phyloP scores from a whole-genome alignment of 2,113 vertebrate genomes.

The Ammodytes dubius region DNA sequence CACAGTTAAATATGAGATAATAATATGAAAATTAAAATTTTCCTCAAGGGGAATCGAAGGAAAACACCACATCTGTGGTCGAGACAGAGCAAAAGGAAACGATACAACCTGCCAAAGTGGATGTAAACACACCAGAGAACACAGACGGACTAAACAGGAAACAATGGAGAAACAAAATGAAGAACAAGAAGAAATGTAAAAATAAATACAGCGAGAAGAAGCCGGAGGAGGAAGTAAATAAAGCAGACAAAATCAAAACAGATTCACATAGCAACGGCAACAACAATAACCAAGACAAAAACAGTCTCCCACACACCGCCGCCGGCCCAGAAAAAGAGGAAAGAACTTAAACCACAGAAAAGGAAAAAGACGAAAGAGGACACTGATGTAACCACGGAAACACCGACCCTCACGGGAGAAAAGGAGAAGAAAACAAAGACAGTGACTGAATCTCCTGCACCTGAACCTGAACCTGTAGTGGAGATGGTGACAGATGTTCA shows the following conservation, averaged over 20 bases:
- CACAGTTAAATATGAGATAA: not conserved
- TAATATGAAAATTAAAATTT: not conserved
- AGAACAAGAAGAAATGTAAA: slow-evolving; percentile 81
- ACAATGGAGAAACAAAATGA: slow-evolving; percentile 85
- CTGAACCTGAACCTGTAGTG: not conserved
- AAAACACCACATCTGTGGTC: not conserved
- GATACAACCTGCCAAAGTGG: not conserved
- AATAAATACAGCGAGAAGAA: slow-evolving; percentile 80
- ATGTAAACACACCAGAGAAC: slow-evolving; percentile 23
- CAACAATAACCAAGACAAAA: slow-evolving; percentile 6
- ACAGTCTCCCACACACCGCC: not conserved
- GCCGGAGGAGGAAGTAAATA: slow-evolving; percentile 11
- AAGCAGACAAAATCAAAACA: slow-evolving; percentile 19
- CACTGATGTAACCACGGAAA: not conserved
- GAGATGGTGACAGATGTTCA: slow-evolving; percentile 7
- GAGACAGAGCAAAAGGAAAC: slow-evolving; percentile 7
- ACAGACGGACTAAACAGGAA: slow-evolving; percentile 68
- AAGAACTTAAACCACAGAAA: slow-evolving; percentile 49
- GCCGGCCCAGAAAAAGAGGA: slow-evolving; percentile 25
- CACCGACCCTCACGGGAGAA: slow-evolving; percentile 7
- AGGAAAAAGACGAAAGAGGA: slow-evolving; percentile 29
- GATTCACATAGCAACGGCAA: slow-evolving; percentile 18
- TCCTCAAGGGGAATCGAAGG: slow-evolving; percentile 21
- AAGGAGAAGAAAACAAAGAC: slow-evolving; percentile 7
- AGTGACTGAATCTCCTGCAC: not conserved